phyloP scores from a whole-genome alignment of 2,888 invertebrate genomes.

The Apamea epomidion region DNA sequence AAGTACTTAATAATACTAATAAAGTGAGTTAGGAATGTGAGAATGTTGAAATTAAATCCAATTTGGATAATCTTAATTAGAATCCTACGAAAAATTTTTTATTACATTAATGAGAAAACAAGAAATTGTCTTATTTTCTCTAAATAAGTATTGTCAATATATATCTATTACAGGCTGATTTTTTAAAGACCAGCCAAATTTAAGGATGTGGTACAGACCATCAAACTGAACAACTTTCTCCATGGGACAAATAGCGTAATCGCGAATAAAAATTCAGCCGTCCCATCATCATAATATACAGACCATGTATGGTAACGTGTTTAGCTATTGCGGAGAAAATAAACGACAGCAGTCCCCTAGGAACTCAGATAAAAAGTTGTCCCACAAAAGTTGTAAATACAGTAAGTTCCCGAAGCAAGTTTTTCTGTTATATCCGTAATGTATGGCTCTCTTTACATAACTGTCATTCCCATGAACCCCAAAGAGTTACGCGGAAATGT shows the following conservation, averaged over 20 bases:
- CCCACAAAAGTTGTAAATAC: slow-evolving; percentile 33
- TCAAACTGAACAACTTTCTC: no score
- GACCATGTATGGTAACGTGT: background rate
- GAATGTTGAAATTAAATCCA: background rate
- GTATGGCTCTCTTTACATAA: slow-evolving; percentile 20
- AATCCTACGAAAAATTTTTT: background rate
- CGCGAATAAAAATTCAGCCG: no score
- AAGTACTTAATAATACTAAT: background rate
- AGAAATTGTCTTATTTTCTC: background rate
- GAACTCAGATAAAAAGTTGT: slow-evolving; percentile 25
- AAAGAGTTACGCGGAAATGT: slow-evolving; percentile 10
- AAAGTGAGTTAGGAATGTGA: background rate
- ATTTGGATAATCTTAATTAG: background rate
- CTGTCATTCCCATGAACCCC: background rate
- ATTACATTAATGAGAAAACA: background rate
- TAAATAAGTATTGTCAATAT: background rate
- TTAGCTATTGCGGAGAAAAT: background rate
- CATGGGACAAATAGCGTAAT: no score
- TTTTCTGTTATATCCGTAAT: slow-evolving; percentile 34
- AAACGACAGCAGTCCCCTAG: background rate
- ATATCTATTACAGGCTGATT: no score
- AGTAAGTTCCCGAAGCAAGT: slow-evolving; percentile 26
- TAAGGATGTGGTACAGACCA: no score
- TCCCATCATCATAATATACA: background rate
- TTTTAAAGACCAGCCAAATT: no score